Evolutionary conservation across 2,113 vertebrate species (phyloP).

Genomic region (Eonycteris spelaea): DNA sequence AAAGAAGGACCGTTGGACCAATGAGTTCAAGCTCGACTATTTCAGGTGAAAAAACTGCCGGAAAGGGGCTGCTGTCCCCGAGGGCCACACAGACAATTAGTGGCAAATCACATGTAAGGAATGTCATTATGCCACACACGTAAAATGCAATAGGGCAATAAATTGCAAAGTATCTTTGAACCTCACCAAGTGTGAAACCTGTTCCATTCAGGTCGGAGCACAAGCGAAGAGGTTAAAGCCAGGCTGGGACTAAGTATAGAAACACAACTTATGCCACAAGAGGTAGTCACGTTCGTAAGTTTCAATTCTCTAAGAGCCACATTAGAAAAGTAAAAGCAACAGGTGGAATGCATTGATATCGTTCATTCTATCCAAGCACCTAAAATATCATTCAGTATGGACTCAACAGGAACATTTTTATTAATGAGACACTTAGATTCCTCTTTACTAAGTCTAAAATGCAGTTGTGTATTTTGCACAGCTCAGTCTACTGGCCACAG

Average conservation of each 20-base stretch:
- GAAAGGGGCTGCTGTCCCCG: background rate
- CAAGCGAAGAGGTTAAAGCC: background rate
- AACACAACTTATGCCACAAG: accelerated
- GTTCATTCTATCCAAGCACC: background rate
- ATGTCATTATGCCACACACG: too few species aligned
- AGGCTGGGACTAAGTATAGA: accelerated
- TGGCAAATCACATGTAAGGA: background rate
- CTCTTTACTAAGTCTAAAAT: background rate
- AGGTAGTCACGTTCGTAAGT: background rate
- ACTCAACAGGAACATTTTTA: background rate
- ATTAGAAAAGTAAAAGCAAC: background rate
- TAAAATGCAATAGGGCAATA: background rate
- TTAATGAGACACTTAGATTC: background rate
- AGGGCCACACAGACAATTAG: background rate
- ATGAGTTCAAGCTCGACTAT: background rate
- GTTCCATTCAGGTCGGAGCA: background rate
- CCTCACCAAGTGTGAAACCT: background rate
- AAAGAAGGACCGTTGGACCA: background rate
- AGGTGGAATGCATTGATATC: background rate
- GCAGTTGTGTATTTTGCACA: background rate
- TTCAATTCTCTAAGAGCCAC: background rate
- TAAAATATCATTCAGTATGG: background rate
- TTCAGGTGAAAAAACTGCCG: background rate
- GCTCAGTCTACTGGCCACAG: background rate
- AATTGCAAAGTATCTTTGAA: background rate